Base-by-base conservation (phyloP, 2,113 vertebrate genomes). In the Herpetotheres cachinnans region DNA sequence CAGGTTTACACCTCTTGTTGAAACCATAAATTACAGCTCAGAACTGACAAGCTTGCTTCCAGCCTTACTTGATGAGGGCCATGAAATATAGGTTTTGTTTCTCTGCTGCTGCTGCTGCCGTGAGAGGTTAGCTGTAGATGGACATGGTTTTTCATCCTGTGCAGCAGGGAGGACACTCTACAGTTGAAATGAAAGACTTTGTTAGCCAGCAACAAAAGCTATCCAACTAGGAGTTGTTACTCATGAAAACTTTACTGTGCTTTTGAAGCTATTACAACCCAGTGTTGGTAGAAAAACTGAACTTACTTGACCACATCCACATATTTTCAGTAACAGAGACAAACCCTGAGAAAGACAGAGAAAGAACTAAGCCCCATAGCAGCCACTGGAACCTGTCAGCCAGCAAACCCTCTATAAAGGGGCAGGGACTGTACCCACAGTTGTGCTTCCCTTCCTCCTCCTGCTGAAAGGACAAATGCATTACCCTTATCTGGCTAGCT, bases 131-230 rank as follows among this genome's bases (percentile, higher is more conserved):
- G 98, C 22, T 11, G 98, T 98, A 20, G 98, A 93, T 0, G 98
- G 99, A 91, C 99, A 98, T 2, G 98, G 97, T 96, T 98, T 99
- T 44, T 99, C 99, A 30, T 99, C 99, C 97, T 99, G 99, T 77
- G 98, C 93, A 25, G 98, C 89, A 63, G 98, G 98, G 63, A 98
- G 90, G 27, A 99, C 98, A 13, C 99, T 99, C 99, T 99, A 52
- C 27, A 73, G 92, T 79, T 66, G 82, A 93, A 92, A 96, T 9
- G 55, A 80, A 91, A 95, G 56, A 93, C 19, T 36, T 58, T 38
- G 81, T 97, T 82, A 90, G 87, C 52, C 81, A 94, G 67, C 34
- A 95, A 90, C 74, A 66, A 84, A 66, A 93, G 56, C 55, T 32
- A 95, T 58, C 81, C 82, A 81, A 73, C 2, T 4, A 66, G 62